Base-by-base conservation (phyloP, 2,888 invertebrate species). In the Cephus rjabovi region DNA sequence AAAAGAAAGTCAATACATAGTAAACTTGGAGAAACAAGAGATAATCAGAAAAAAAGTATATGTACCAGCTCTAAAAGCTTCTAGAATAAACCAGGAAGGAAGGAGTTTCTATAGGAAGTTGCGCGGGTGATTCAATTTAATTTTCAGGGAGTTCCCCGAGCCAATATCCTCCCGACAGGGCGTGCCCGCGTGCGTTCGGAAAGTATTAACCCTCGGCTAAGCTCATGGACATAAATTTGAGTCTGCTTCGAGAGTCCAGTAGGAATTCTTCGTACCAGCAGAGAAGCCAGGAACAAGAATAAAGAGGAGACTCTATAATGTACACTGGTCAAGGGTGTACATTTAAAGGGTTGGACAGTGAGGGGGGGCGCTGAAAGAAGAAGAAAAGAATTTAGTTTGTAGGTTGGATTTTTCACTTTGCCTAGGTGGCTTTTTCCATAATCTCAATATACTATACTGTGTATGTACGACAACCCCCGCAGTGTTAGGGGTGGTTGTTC, bases 401-500 rank as follows among this genome's bases (percentile, higher is more conserved):
- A 56, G 23, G 56, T 56, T 56, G 23, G 56, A 9, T 56, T 56
- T 23, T 56, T 23, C 37, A 74, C 34, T 74, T 35, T 74, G 74
- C 74, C 34, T 35, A 74, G 74, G 31, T 74, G 74, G 74, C 74
- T 34, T 11, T 74, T 74, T 74, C 74, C 31, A 35, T 23, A 23
- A 56, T 56, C 56, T 56, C 56, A 56, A 56, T 56, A 23, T 56
- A 23, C 56, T 56, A 23, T 56, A 56, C 56, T 15, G 40, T 40
- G 6, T 40, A 40, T 23, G 56, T 56, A 56, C 56, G 56, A 56
- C 56, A 56, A 56, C 56, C 56, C 56, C 71, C 34, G 82, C 83
- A 79, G 56, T 40, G 40, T 56, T 56, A 56, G 82, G 79, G 78
- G 35, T 79, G 80, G 89, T 88, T 91, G 90, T 88, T 90, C 90